Conservation (phyloP, 2,888 invertebrate species). For the Copidosoma aretas region DNA sequence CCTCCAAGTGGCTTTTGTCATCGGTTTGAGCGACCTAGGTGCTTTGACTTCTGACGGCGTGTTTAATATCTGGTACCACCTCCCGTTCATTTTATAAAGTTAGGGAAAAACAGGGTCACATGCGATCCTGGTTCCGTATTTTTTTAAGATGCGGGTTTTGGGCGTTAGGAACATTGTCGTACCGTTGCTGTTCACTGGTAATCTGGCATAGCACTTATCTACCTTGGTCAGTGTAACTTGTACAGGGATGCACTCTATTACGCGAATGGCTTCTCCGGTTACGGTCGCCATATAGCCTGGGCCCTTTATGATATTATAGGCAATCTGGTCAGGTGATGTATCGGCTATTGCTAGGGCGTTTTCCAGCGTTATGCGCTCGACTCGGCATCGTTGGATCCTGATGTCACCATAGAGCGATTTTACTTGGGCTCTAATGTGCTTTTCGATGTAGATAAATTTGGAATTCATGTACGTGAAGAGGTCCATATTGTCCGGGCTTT, state of each 20-base stretch:
- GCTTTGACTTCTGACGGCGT: too few species aligned
- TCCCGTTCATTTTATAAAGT: not conserved
- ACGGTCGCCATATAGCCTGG: too few species aligned
- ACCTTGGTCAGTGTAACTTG: not conserved
- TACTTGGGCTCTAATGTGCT: conserved; percentile 42
- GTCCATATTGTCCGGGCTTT: conserved; percentile 9
- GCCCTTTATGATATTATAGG: not conserved
- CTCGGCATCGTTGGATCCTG: conserved; percentile 43
- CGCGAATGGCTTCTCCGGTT: not conserved
- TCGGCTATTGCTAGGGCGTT: conserved; percentile 44
- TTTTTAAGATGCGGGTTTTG: too few species aligned
- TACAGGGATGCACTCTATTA: not conserved
- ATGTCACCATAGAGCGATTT: conserved; percentile 42
- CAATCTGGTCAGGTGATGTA: not conserved
- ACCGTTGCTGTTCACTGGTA: too few species aligned
- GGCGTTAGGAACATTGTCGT: too few species aligned
- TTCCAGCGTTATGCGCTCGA: conserved; percentile 45
- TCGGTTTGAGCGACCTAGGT: too few species aligned
- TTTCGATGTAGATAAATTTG: conserved; percentile 48
- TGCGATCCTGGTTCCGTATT: too few species aligned
- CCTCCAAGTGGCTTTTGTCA: not conserved
- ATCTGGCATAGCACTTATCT: too few species aligned
- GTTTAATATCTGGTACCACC: not conserved
- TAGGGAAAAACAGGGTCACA: too few species aligned
- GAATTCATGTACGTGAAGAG: conserved; percentile 44